A percentile compares a stretch with the other conserved stretches of the same genome.
phyloP scores from a whole-genome alignment of 2,797 vertebrate genomes.

The Chelon labrosus region DNA sequence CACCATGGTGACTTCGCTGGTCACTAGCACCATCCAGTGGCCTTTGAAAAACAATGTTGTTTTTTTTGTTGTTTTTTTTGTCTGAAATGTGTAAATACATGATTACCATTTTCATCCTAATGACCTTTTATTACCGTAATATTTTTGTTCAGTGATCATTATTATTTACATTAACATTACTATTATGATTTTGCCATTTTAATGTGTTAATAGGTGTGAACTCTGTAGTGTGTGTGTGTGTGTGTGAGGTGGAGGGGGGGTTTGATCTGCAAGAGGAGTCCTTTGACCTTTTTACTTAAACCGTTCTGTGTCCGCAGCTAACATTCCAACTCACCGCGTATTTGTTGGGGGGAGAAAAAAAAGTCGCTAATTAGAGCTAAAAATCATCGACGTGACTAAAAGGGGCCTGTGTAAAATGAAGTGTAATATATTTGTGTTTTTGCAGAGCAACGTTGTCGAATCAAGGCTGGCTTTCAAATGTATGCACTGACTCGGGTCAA shows the following conservation, averaged over 20 bases:
- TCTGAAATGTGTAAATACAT: conserved; percentile 79
- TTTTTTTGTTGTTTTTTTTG: conserved; percentile 43
- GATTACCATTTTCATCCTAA: conserved; percentile 67
- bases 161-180: conserved; percentile 56
- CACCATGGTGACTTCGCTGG: conserved; percentile 56
- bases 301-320: conserved; percentile 39
- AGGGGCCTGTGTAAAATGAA: conserved; percentile 53
- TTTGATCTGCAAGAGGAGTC: conserved; percentile 49
- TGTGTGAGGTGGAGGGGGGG: not conserved
- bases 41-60: conserved; percentile 60
- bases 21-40: conserved; percentile 83
- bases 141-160: conserved; percentile 62
- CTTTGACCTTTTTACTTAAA: conserved; percentile 37
- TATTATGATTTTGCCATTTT: conserved; percentile 34
- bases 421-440: conserved; percentile 65
- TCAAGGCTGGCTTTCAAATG: conserved; percentile 37
- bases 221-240: not conserved
- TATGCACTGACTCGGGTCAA: conserved; percentile 48
- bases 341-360: conserved; percentile 18
- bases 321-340: conserved; percentile 56
- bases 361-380: conserved; percentile 33
- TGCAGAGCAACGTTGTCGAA: conserved; percentile 46
- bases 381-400: conserved; percentile 20
- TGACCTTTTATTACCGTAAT: conserved; percentile 61
- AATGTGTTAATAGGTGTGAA: conserved; percentile 50